A percentile compares a stretch with the other conserved stretches of the same genome.
Evolutionary conservation across 2,888 invertebrate species (phyloP).

Genomic region (Drosophila mercatorum): DNA sequence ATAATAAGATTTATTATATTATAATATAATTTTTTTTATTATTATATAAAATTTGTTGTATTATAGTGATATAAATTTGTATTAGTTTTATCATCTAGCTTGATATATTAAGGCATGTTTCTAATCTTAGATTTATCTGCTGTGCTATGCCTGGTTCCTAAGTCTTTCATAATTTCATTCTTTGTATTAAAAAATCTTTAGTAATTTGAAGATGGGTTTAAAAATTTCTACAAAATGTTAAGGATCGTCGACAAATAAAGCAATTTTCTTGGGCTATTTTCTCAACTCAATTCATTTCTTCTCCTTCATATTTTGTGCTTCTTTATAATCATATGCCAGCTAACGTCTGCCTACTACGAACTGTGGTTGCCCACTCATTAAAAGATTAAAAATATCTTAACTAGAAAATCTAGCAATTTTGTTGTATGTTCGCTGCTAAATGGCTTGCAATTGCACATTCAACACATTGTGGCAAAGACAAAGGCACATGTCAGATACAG

Average conservation of each 20-base stretch:
- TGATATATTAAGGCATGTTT: too few species aligned
- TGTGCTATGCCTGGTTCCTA: background rate
- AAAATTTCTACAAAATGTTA: background rate
- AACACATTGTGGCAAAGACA: constrained; percentile 68
- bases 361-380: constrained; percentile 31
- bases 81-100: too few species aligned
- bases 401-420: constrained; percentile 46
- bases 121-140: too few species aligned
- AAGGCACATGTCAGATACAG: constrained; percentile 43
- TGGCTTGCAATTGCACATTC: constrained; percentile 62
- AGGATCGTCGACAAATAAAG: background rate
- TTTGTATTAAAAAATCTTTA: background rate
- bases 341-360: background rate
- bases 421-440: constrained; percentile 33
- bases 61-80: background rate
- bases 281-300: background rate
- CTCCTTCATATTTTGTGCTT: constrained; percentile 5
- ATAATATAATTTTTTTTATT: background rate
- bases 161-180: background rate
- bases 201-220: background rate
- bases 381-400: constrained; percentile 59
- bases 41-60: background rate
- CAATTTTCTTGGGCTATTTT: background rate
- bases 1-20: too few species aligned
- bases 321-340: constrained; percentile 1